Conservation (phyloP, 92 coral and sea anemone genomes). For the Epizoanthus ramosus region DNA sequence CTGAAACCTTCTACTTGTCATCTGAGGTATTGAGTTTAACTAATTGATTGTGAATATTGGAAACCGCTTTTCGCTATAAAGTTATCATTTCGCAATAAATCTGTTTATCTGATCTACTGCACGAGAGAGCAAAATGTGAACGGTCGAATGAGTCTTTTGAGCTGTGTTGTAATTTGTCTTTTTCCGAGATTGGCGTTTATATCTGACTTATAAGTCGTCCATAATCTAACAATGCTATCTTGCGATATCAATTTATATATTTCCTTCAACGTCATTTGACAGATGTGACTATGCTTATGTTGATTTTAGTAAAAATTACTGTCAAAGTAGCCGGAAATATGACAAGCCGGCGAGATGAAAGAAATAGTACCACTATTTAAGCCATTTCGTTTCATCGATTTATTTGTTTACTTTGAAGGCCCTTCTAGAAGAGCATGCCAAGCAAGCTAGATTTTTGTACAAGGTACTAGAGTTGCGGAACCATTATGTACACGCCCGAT, state of each 20-base stretch:
- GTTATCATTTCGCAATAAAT: not conserved
- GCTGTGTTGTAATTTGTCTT: conserved; percentile 8
- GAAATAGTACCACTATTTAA: conserved; percentile 28
- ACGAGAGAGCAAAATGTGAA: not conserved
- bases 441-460: conserved; percentile 2
- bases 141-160: not conserved
- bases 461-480: conserved; percentile 5
- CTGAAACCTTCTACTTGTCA: too few relatives aligned
- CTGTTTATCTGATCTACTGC: not conserved
- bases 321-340: conserved; percentile 28
- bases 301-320: conserved; percentile 24
- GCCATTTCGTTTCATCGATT: conserved; percentile 20
- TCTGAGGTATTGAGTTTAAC: not conserved
- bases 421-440: conserved; percentile 6
- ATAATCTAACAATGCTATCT: conserved; percentile 25
- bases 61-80: conserved; percentile 12
- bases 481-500: not conserved
- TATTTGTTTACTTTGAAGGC: conserved; percentile 35
- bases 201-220: conserved; percentile 19
- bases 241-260: conserved; percentile 21
- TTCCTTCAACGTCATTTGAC: conserved; percentile 17
- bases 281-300: conserved; percentile 19
- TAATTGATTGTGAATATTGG: not conserved
- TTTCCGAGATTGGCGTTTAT: conserved; percentile 23
- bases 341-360: conserved; percentile 39